phyloP scores from a whole-genome alignment of 2,113 vertebrate species.

The Zosterops lateralis region DNA sequence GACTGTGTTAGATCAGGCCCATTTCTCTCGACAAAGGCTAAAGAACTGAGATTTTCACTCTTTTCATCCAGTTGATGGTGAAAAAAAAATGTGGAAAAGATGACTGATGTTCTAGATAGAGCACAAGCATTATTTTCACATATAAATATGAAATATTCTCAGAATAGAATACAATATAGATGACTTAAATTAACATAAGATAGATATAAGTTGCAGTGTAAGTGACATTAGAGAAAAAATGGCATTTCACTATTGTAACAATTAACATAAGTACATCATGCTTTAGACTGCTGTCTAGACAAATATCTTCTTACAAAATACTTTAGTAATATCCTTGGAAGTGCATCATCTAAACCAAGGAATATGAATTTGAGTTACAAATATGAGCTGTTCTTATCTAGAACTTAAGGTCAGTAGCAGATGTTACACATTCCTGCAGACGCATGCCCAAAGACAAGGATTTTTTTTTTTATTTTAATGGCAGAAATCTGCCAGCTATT shows the following conservation, averaged over 20 bases:
- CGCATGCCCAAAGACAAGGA: constrained; percentile 56
- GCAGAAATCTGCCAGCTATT: constrained; percentile 80
- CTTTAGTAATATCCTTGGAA: constrained; percentile 40
- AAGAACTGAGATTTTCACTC: not conserved
- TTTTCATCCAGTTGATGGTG: not conserved
- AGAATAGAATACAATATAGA: constrained; percentile 41
- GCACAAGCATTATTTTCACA: not conserved
- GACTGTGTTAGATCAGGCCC: not conserved
- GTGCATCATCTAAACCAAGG: not conserved
- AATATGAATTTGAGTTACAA: constrained; percentile 41
- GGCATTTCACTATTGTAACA: constrained; percentile 17
- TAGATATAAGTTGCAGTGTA: not conserved
- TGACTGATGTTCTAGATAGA: not conserved
- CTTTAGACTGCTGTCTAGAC: not conserved
- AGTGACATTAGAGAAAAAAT: not conserved
- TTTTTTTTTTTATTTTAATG: constrained; percentile 70
- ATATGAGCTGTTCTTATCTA: constrained; percentile 60
- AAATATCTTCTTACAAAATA: not conserved
- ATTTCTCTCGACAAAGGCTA: not conserved
- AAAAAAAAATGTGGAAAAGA: not conserved
- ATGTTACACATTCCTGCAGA: constrained; percentile 76
- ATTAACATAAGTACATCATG: not conserved
- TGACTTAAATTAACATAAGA: constrained; percentile 44
- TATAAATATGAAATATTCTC: constrained; percentile 57
- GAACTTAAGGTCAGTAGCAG: constrained; percentile 75